Percentiles rank a stretch among this genome's conserved stretches.
phyloP scores from a whole-genome alignment of 30 jellyfish, hydroid and myxozoan genomes.

The Hydra vulgaris region DNA sequence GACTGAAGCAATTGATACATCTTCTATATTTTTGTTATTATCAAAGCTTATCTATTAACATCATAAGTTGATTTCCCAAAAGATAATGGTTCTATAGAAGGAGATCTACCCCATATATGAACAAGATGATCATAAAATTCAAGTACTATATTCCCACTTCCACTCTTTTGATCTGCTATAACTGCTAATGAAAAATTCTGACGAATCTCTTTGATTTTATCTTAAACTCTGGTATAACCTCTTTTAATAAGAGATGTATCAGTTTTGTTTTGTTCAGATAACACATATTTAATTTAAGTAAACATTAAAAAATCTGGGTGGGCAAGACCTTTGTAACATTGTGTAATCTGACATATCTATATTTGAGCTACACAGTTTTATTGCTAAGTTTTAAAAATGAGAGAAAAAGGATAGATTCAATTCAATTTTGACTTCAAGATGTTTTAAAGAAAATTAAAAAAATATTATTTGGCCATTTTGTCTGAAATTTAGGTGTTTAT shows the following conservation, averaged over 20 bases:
- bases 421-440: too few relatives aligned
- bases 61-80: slow-evolving; percentile 26
- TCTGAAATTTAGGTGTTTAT: too few relatives aligned
- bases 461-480: too few relatives aligned
- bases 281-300: too few relatives aligned
- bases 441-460: too few relatives aligned
- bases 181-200: slow-evolving; percentile 24
- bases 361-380: too few relatives aligned
- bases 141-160: slow-evolving; percentile 34
- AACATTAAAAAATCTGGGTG: too few relatives aligned
- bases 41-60: too few relatives aligned
- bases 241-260: slow-evolving; percentile 15
- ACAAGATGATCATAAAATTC: slow-evolving; percentile 24
- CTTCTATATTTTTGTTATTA: not conserved
- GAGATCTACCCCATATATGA: slow-evolving; percentile 43
- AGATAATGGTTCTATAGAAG: slow-evolving; percentile 33
- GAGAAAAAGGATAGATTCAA: too few relatives aligned
- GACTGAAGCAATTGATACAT: not conserved
- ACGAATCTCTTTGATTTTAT: slow-evolving; percentile 18
- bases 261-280: slow-evolving; percentile 1
- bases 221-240: slow-evolving; percentile 22
- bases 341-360: too few relatives aligned
- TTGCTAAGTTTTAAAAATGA: too few relatives aligned
- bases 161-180: slow-evolving; percentile 14
- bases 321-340: too few relatives aligned